Percentiles rank a stretch among this genome's conserved stretches.
These are phyloP conservation scores for Mastomys coucha DNA, from an alignment of 2,113 vertebrate species.

Conservation along the genomic window DNA sequence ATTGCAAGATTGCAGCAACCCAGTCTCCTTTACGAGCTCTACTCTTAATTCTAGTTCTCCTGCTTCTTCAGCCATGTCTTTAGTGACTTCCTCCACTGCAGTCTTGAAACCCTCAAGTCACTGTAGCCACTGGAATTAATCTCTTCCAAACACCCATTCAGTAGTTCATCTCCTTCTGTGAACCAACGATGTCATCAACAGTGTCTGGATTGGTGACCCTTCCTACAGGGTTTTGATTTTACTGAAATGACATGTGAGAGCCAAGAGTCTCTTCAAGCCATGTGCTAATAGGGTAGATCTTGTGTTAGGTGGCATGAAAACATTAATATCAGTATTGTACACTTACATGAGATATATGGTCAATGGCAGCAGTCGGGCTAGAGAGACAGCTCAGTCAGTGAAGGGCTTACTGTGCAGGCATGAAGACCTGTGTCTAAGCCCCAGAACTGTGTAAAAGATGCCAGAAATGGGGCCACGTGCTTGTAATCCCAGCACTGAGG, in stretches of 20 bases:
- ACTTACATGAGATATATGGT: background rate
- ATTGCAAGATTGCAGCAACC: background rate
- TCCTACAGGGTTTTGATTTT: background rate
- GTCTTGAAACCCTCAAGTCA: background rate
- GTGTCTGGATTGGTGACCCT: background rate
- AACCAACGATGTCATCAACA: background rate
- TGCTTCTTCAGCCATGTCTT: background rate
- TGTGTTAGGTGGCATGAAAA: background rate
- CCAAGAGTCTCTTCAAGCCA: background rate
- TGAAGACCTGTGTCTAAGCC: background rate
- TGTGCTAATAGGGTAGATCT: background rate
- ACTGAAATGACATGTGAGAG: background rate
- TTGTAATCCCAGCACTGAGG: background rate
- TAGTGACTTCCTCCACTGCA: background rate
- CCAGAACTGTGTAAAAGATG: background rate
- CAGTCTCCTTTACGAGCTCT: background rate
- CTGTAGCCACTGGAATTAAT: background rate
- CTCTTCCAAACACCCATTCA: background rate
- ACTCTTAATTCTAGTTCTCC: background rate
- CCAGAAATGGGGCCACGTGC: background rate
- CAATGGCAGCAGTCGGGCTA: background rate
- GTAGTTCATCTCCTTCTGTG: background rate
- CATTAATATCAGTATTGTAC: background rate
- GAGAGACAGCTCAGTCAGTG: background rate
- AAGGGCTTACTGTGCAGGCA: background rate